Base-by-base conservation (phyloP, 2,113 vertebrate species). In the Gymnogyps californianus region DNA sequence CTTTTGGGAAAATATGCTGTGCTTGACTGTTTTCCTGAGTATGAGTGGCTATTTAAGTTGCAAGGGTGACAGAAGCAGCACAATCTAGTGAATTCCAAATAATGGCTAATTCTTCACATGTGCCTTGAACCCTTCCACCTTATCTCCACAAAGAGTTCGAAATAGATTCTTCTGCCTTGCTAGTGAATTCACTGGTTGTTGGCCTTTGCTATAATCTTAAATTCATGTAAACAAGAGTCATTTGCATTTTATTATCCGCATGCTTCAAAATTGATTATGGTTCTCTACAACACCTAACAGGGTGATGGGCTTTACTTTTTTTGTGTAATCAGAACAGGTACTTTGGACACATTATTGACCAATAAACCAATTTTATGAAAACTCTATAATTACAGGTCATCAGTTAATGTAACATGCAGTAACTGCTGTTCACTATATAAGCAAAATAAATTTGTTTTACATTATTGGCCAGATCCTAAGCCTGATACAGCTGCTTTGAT, bases 331-430 rank as follows among this genome's bases (percentile, higher is more conserved):
- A 87, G 70, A 84, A 78, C 36, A 85, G 89, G 52, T 89, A 49
- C 55, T 94, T 95, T 89, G 67, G 84, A 40, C 84, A 83, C 25
- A 64, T 94, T 95, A 93, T 83, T 95, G 74, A 78, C 71, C 52
- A 97, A 92, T 95, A 96, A 94, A 89, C 66, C 92, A 96, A 71
- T 94, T 97, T 88, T 92, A 91, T 93, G 93, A 97, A 96, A 95
- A 93, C 49, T 77, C 69, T 40, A 29, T 78, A 96, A 93, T 95
- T 95, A 90, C 4, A 90, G 57, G n/a, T 89, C 76, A 82, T 90
- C 66, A 71, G 52, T 77, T 96, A 96, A 96, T 78, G n/a, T 51
- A 96, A 59, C 65, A 34, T 54, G 74, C n/a, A 36, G 72, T 46
- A 57, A 36, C 64, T 75, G 64, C 81, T 91, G 25, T 94, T 79